phyloP scores from a whole-genome alignment of 1,140 invertebrate genomes.

The Trinorchestia longiramus region DNA sequence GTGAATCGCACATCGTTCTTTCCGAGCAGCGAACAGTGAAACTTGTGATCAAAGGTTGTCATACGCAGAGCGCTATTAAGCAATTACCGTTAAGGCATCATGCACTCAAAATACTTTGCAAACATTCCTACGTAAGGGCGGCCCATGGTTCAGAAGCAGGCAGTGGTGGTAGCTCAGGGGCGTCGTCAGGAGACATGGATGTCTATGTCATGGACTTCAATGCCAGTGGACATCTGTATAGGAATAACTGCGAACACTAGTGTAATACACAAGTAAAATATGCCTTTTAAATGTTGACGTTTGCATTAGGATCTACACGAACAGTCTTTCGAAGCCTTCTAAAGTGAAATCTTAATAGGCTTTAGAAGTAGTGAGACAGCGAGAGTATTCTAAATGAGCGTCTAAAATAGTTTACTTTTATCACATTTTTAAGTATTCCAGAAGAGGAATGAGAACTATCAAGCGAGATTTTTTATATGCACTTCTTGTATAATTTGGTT shows the following conservation, averaged over 20 bases:
- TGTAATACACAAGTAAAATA: neutral
- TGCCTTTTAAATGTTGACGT: neutral
- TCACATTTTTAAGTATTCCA: neutral
- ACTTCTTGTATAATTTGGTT: no score
- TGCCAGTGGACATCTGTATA: neutral
- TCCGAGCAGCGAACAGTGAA: neutral
- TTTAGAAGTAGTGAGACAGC: neutral
- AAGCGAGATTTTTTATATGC: no score
- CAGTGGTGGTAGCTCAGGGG: neutral
- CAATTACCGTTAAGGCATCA: conserved; percentile 13
- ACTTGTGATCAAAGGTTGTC: conserved; percentile 32
- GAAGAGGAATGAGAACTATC: neutral
- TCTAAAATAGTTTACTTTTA: neutral
- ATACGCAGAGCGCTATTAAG: conserved; percentile 11
- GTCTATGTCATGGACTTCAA: neutral
- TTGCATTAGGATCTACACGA: neutral
- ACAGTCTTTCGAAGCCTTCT: neutral
- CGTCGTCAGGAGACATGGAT: neutral
- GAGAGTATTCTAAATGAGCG: neutral
- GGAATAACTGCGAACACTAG: neutral
- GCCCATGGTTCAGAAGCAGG: neutral
- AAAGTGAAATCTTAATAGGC: neutral
- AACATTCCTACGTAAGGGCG: neutral
- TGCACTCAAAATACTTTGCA: conserved; percentile 5
- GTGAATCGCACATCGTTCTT: neutral